Base-by-base conservation (phyloP, 2,113 vertebrate genomes). In the Clarias macrocephalus region DNA sequence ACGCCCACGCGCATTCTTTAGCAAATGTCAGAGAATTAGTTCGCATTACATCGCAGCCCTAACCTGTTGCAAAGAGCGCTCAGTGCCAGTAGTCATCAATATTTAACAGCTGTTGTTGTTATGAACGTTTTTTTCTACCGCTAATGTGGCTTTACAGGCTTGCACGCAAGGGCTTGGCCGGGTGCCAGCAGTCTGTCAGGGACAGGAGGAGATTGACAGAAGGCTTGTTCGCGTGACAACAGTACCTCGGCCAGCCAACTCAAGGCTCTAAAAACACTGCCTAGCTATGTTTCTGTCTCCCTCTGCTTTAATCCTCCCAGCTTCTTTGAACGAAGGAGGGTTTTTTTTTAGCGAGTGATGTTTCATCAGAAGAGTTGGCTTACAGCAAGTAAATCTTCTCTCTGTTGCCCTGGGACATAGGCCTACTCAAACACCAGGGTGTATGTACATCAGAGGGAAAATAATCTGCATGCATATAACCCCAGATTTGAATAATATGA, bases 51-150 rank as follows among this genome's bases (percentile, higher is more conserved):
- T 92, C 72, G 92, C 94, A 93, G 94, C 94, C 94, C 96, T 96
- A 96, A 97, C 96, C 96, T 97, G 94, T 95, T 95, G 94, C 91
- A 57, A 94, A 93, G 93, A 94, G 94, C 95, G 95, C 96, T 96
- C 94, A 96, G 94, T 95, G 96, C 96, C 96, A 97, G 95, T 93
- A 96, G 95, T 97, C 97, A 97, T 97, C 97, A 97, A 97, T 97
- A 97, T 97, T 97, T 97, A 97, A 97, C 97, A 97, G 97, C 97
- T 98, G 97, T 96, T 97, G 96, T 96, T 98, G 96, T 97, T 97
- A 96, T 96, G 97, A 97, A 96, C 96, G 96, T 96, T 96, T 96
- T 97, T 76, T 80, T 80, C 59, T 59, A 81, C 95, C 95, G 95
- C 95, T 96, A 97, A 96, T 94, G 96, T 90, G 96, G 96, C 95